These are phyloP conservation scores for Oryzias sinensis DNA, from an alignment of 2,797 vertebrate species.

Conservation along the genomic window DNA sequence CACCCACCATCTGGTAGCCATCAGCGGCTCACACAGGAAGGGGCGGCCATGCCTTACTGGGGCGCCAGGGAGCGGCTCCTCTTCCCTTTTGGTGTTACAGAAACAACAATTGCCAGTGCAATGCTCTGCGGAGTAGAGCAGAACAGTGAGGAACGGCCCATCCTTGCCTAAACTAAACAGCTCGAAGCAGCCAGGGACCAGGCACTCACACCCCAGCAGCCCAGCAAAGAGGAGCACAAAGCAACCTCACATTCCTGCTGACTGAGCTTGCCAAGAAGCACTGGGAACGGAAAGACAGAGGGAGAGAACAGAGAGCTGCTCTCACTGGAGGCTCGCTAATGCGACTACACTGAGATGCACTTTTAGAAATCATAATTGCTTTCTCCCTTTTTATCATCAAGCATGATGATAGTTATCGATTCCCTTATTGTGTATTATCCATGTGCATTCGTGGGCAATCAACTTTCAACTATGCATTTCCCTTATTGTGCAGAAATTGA, in stretches of 20 bases:
- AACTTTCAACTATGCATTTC: not conserved
- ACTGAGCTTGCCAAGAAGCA: conserved; percentile 68
- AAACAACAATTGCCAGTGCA: conserved; percentile 67
- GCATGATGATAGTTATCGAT: conserved; percentile 44
- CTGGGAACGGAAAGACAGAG: conserved; percentile 64
- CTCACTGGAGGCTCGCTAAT: conserved; percentile 58
- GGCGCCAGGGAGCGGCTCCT: conserved; percentile 75
- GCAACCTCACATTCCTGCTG: conserved; percentile 69
- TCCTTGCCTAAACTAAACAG: conserved; percentile 33
- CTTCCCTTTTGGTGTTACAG: conserved; percentile 63
- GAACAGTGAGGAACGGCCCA: conserved; percentile 27
- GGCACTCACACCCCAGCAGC: conserved; percentile 55
- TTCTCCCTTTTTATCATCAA: conserved; percentile 23
- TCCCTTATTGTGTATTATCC: conserved; percentile 12
- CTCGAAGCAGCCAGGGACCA: conserved; percentile 38
- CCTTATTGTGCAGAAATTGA: conserved; percentile 27
- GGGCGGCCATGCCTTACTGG: conserved; percentile 71
- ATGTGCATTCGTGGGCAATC: too few relatives aligned
- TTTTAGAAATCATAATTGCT: conserved; percentile 38
- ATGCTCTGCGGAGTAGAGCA: conserved; percentile 22
- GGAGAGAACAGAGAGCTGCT: conserved; percentile 62
- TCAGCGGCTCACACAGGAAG: conserved; percentile 81
- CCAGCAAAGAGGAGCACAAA: conserved; percentile 65
- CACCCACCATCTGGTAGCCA: conserved; percentile 81
- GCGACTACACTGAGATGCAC: conserved; percentile 44